Base-by-base conservation (phyloP, 2,888 invertebrate species). In the Torymus texanus region DNA sequence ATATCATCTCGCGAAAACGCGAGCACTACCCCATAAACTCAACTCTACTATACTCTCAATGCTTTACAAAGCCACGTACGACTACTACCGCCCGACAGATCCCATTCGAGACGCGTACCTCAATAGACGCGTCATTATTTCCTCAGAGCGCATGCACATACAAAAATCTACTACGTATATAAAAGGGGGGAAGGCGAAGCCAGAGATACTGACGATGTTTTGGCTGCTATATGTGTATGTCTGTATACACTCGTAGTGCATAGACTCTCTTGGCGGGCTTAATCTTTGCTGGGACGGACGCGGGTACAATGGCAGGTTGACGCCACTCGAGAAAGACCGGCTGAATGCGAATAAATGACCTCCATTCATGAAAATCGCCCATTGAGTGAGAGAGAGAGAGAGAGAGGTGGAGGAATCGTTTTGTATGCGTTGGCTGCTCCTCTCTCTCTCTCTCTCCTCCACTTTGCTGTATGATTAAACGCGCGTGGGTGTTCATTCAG, bases 271-370 rank as follows among this genome's bases (percentile, higher is more conserved):
- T 41, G 41, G 41, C 81, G 81, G 81, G 81, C 78, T 83, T 82
- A 84, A 84, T 85, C 85, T 85, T 81, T 75, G 83, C 29, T 12
- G 55, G 41, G 53, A 66, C 51, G 14, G 21, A 55, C 41, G 21
- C 41, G 50, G 21, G 63, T 81, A 88, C 86, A 88, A 87, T 87
- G 86, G 86, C 87, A 87, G 87, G 87, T 88, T 86, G 86, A 83
- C 86, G 85, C 78, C 84, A 84, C 83, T 84, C 82, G 81, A 85
- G 84, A 83, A 83, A 41, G 41, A 41, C 78, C 77, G 41, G 78
- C 76, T 88, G 88, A 88, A 88, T 88, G 85, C 87, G 85, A 88
- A 88, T 87, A 87, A 88, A 88, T 88, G 88, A 88, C 86, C 86
- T 84, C 86, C 86, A 88, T 88, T 88, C 88, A 88, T 83, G 84